Evolutionary conservation across 2,797 vertebrate genomes (phyloP), one percentile per base, ranked within the genome.

Genomic region (Garrulus glandarius): DNA sequence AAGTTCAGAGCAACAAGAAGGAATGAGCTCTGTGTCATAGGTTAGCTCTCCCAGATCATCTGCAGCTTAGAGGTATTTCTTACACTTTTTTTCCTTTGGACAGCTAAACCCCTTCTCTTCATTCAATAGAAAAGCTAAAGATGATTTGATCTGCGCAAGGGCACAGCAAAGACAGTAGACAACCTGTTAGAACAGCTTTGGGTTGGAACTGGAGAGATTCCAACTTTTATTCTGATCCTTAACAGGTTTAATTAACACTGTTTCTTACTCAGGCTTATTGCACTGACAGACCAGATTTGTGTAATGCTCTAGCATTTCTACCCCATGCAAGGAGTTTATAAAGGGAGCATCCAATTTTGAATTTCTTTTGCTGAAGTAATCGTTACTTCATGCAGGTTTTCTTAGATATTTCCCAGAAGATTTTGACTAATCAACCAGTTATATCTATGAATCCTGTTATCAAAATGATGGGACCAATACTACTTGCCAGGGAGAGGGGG

Each of bases 31-130:
- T 41, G 46, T 91, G 87, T 63, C 67, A 41, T 27, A 90, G 90
- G 90, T 89, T 78, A 91, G 50, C 53, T 90, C 63, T 82, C 63
- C 55, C 59, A 50, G n/a, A 89, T 90, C 86, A 78, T 86, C 84
- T 92, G 50, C 69, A 65, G 92, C 88, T 92, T 93, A 92, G 65
- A 94, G 72, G 69, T 53, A 44, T 88, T 88, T 83, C 64, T 92
- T 90, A 80, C 26, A 3, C 26, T 30, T 71, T 70, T 70, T 75
- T 93, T 88, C 14, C 43, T 46, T 78, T 63, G 11, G 76, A 75
- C 72, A 88, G 39, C 20, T 86, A 69, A 90, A 32, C 34, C 20
- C 30, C 14, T 22, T 88, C 64, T 71, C 69, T 90, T 84, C 56
- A 69, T 79, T 93, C 76, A 86, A 21, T 64, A 81, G 60, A 70